Percentiles rank a stretch among this genome's conserved stretches.
Evolutionary conservation across 1,140 invertebrate species (phyloP).

Genomic region (Drosophila ercepeae): DNA sequence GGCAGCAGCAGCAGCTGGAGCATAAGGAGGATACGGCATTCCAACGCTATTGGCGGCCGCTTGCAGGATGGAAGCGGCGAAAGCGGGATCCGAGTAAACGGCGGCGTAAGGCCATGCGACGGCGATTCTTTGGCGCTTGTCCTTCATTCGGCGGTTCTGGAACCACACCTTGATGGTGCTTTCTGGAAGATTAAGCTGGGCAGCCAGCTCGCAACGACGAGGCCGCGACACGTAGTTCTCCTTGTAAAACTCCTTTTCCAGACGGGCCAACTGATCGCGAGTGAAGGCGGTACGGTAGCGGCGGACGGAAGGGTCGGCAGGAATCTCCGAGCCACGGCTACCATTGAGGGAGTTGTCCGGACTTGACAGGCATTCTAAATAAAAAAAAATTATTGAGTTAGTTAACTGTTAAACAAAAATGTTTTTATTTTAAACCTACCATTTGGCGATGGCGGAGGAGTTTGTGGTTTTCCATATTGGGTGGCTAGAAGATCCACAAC

Average conservation of each 20-base stretch:
- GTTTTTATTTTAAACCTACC: conserved; percentile 56
- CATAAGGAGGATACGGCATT: conserved; percentile 85
- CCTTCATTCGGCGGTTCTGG: conserved; percentile 99
- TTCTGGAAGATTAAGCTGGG: conserved; percentile 96
- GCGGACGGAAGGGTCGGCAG: conserved; percentile 89
- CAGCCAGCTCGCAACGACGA: conserved; percentile 96
- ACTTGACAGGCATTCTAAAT: conserved; percentile 84
- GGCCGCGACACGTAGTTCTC: conserved; percentile 99
- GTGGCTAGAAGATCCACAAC: conserved; percentile 78
- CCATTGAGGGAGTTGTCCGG: conserved; percentile 81
- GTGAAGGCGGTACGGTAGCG: conserved; percentile 99
- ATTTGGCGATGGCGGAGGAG: conserved; percentile 81
- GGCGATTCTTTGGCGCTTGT: conserved; percentile 96
- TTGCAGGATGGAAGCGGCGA: conserved; percentile 95
- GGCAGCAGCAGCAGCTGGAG: conserved; percentile 59
- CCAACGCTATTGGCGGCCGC: conserved; percentile 90
- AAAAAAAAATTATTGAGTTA: conserved; percentile 21
- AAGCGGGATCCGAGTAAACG: conserved; percentile 95
- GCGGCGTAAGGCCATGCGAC: conserved; percentile 97
- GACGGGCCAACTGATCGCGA: conserved; percentile 94
- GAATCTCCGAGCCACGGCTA: conserved; percentile 77
- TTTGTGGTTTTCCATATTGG: conserved; percentile 81
- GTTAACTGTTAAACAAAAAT: background rate
- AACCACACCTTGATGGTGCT: conserved; percentile 99
- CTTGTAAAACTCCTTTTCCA: conserved; percentile 99